Evolutionary conservation across 2,113 vertebrate genomes (phyloP).

Genomic region (Ciconia maguari): DNA sequence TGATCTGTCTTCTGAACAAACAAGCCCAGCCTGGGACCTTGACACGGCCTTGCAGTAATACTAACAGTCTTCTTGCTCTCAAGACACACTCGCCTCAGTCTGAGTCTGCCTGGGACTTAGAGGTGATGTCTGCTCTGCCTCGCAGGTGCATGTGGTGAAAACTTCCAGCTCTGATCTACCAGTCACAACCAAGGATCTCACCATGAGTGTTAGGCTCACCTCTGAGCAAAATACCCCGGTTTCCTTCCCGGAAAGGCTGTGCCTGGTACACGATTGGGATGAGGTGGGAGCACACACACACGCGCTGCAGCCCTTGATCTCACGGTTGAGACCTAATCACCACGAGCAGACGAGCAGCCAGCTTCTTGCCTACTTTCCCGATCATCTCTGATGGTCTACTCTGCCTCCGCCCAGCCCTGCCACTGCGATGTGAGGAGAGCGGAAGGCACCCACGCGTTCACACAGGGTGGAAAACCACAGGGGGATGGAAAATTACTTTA

Average conservation of each 20-base stretch:
- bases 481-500: not conserved
- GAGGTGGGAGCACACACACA: not conserved
- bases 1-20: not conserved
- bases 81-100: not conserved
- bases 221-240: not conserved
- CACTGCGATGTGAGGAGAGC: not conserved
- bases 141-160: not conserved
- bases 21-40: not conserved
- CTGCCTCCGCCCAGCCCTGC: not conserved
- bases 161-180: not conserved
- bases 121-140: not conserved
- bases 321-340: not conserved
- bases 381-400: not conserved
- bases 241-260: not conserved
- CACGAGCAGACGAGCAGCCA: not conserved
- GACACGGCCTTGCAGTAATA: accelerated
- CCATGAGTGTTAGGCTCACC: not conserved
- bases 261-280: not conserved
- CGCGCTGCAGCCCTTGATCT: not conserved
- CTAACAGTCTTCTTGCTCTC: not conserved
- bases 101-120: not conserved
- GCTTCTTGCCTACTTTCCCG: not conserved
- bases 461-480: not conserved
- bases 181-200: not conserved
- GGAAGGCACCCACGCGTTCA: not conserved